Evolutionary conservation across 2,113 vertebrate species (phyloP).

Genomic region (Callochromis pleurospilus): DNA sequence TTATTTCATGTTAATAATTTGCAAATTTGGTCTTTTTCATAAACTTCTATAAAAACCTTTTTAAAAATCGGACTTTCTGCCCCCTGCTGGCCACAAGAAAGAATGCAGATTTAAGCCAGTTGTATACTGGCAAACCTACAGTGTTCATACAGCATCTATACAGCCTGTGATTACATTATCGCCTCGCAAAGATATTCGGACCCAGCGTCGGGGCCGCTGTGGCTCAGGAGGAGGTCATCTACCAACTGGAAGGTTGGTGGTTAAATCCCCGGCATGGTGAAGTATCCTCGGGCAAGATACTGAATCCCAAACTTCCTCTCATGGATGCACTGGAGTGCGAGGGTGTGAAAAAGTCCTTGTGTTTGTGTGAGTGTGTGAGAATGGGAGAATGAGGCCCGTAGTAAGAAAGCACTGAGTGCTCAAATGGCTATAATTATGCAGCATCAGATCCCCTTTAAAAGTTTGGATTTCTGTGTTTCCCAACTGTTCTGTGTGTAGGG

Average conservation of each 20-base stretch:
- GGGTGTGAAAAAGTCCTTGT: not conserved
- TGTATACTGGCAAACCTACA: accelerated
- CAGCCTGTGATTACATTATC: not conserved
- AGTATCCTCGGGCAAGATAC: not conserved
- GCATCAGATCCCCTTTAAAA: not conserved
- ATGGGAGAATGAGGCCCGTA: accelerated
- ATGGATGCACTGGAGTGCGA: not conserved
- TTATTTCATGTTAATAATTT: not conserved
- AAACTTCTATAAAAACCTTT: not conserved
- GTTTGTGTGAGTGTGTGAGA: accelerated
- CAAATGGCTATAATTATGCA: accelerated
- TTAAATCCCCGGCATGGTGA: accelerated
- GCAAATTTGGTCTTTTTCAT: not conserved
- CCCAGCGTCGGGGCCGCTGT: accelerated
- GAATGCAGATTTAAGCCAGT: not conserved
- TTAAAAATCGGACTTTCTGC: not conserved
- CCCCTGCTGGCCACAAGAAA: not conserved
- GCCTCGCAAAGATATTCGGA: accelerated
- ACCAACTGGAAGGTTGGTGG: not conserved
- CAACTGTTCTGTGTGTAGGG: accelerated
- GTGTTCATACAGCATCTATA: not conserved
- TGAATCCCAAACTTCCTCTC: not conserved
- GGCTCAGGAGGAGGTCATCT: not conserved
- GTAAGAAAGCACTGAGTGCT: not conserved
- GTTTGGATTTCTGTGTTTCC: not conserved